These are phyloP conservation scores for Rousettus leschenaultii DNA, from an alignment of 2,113 vertebrate species.

Conservation along the genomic window DNA sequence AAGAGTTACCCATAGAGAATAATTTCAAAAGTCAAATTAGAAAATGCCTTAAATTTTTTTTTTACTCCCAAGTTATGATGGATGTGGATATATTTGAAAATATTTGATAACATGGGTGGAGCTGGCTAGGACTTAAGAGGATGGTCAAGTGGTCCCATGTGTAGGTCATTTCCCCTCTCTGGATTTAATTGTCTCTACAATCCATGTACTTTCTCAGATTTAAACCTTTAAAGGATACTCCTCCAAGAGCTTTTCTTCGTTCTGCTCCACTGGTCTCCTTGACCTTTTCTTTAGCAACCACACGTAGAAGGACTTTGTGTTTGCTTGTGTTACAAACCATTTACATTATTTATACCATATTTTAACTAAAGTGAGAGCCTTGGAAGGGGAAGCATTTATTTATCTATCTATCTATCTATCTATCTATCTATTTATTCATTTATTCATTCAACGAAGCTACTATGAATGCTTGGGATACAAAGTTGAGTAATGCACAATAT, in stretches of 20 bases:
- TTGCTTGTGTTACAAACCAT: not conserved
- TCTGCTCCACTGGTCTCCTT: not conserved
- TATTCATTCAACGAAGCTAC: not conserved
- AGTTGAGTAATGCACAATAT: not conserved
- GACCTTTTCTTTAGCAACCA: not conserved
- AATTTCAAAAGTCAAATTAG: constrained; percentile 31
- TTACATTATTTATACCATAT: not conserved
- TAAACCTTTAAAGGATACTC: not conserved
- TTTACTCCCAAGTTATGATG: not conserved
- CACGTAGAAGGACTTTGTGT: not conserved
- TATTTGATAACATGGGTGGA: not conserved
- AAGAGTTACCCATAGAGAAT: not conserved
- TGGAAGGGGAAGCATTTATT: not conserved
- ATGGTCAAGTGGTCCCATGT: fast-evolving
- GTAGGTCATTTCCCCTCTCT: not conserved
- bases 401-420: no score
- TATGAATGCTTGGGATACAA: not conserved
- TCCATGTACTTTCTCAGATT: not conserved
- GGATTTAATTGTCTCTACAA: not conserved
- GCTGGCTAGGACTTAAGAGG: not conserved
- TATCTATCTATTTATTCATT: not conserved
- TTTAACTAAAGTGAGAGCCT: not conserved
- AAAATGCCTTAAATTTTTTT: not conserved
- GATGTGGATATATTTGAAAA: not conserved
- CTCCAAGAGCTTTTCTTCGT: not conserved